Evolutionary conservation across 2,888 invertebrate species (phyloP), one percentile per base, ranked within the genome.

Genomic region (Cheilosia scutellata): DNA sequence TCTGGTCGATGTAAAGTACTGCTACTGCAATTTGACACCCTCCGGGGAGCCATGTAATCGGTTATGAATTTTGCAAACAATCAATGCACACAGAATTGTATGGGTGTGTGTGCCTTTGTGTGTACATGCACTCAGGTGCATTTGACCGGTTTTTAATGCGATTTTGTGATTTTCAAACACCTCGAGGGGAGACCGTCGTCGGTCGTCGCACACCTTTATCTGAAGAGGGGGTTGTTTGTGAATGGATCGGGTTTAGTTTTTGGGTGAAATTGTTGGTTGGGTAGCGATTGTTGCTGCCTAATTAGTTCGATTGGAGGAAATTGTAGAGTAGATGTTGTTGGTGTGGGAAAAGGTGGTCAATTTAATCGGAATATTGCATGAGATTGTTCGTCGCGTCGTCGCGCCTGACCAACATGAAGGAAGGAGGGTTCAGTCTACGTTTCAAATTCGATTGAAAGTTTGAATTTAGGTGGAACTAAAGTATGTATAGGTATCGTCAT

Each of bases 31-130:
- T 76, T 62, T 76, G 80, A 80, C 65, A 76, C 84, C 80, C 80
- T 71, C 75, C 7, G 55, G 84, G 80, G 75, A 80, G 75, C 60
- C 49, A 66, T 75, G 80, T 84, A 80, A 71, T 84, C 75, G 80
- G 70, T 84, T 84, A 84, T 84, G 84, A 84, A 80, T 84, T 84
- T 84, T 76, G 31, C 75, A 76, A 78, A 74, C 78, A 83, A 74
- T 80, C 80, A 80, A 71, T 84, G 75, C 71, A 70, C 20, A 47
- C 60, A 42, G 44, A 29, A 63, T 40, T 42, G 31, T 53, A 42
- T 57, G 74, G 2, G 44, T 16, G n/a, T 40, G 51, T 53, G 37
- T 37, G 7, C 2, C 29, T 0, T 2, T 37, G n/a, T 44, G 47
- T 60, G 20, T 57, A 29, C 31, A 42, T 60, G 40, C 55, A 33